Base-by-base conservation (phyloP, 2,797 vertebrate species). In the Dermochelys coriacea region DNA sequence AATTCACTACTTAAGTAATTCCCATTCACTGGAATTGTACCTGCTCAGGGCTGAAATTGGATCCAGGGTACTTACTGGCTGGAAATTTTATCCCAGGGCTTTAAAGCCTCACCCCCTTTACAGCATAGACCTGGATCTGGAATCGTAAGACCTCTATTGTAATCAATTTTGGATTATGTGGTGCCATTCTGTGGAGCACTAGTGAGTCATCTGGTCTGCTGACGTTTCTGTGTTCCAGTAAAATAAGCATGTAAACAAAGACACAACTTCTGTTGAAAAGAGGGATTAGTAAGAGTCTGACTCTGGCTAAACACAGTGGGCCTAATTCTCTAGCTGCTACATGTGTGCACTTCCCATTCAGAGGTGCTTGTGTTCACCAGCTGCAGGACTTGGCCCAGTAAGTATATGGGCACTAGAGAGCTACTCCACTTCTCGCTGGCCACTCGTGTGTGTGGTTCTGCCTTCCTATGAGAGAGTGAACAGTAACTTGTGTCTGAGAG, bases 131-230 rank as follows among this genome's bases (percentile, higher is more conserved):
- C 45, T 8, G 34, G 11, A 7, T 8, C 5, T 45, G 9, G 52
- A 85, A 49, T 78, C 50, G 54, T n/a, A 80, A 52, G 27, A 81
- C 31, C n/a, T 61, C 29, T 10, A 7, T 34, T 51, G n/a, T 47
- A 83, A 45, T 52, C 51, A 55, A 15, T 87, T 78, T n/a, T 37
- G 50, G 34, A 25, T 52, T 57, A 82, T 68, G 59, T 55, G 87
- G 52, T 12, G 31, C 59, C 79, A 71, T 71, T 47, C 90, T 87
- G 86, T 18, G n/a, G 77, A 85, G 59, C 68, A 47, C 45, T 31
- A 41, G 31, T 92, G 85, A 90, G 80, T 94, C 88, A 92, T 82
- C 80, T 80, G 71, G 82, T 85, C 91, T n/a, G 21, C 55, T 82
- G 79, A 78, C 12, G 68, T 87, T 82, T 92, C 57, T 84, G 59